Percentiles rank a stretch among this genome's conserved stretches.
These are phyloP conservation scores for Xerus inauris DNA, from an alignment of 2,113 vertebrate genomes.

Conservation along the genomic window DNA sequence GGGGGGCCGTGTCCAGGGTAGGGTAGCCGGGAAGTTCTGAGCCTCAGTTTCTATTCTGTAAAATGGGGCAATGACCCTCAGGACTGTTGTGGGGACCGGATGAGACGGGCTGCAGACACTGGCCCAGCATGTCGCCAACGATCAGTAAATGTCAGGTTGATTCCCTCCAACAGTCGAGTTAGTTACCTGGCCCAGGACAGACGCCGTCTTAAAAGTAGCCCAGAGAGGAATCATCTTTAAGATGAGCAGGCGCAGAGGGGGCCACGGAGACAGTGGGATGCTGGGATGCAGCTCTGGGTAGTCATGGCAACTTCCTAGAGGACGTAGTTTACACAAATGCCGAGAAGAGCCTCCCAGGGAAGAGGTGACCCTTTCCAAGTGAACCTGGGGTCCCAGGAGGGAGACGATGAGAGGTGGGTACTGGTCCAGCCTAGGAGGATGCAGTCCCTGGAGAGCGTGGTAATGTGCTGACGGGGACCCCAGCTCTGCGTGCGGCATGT, in stretches of 20 bases:
- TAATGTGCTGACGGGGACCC: background rate
- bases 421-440: background rate
- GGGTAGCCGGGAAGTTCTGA: background rate
- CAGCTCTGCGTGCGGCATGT: fast-evolving
- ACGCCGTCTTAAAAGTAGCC: background rate
- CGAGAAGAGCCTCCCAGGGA: background rate
- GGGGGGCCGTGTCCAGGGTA: too few species aligned
- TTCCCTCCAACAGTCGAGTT: background rate
- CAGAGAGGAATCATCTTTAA: background rate
- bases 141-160: background rate
- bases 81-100: background rate
- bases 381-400: background rate
- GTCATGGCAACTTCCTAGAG: background rate
- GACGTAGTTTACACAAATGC: background rate
- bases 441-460: background rate
- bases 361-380: background rate
- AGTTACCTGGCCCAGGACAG: background rate
- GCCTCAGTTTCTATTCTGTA: background rate
- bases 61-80: background rate
- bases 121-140: background rate
- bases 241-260: background rate
- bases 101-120: background rate
- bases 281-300: background rate
- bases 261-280: background rate
- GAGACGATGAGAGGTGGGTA: background rate